Percentiles rank a stretch among this genome's conserved stretches.
Evolutionary conservation across 2,888 invertebrate genomes (phyloP).

Genomic region (Teinopalpus imperialis): DNA sequence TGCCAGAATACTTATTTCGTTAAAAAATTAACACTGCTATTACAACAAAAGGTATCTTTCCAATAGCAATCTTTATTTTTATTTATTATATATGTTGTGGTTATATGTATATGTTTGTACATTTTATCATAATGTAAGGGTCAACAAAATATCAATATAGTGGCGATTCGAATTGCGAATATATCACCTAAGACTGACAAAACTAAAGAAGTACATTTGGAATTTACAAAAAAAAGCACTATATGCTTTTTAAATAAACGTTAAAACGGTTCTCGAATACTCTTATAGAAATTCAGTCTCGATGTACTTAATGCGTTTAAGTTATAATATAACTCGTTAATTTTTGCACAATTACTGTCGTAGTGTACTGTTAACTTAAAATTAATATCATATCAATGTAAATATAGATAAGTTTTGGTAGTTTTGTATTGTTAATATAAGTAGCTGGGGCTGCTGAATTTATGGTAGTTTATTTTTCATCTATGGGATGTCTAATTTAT

Average conservation of each 20-base stretch:
- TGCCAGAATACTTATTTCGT: too few relatives aligned
- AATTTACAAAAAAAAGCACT: slow-evolving; percentile 26
- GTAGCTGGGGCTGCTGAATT: too few relatives aligned
- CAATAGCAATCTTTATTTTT: too few relatives aligned
- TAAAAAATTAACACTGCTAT: too few relatives aligned
- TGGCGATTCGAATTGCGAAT: too few relatives aligned
- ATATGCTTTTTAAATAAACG: neutral
- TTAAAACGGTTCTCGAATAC: slow-evolving; percentile 11
- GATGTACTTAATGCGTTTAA: slow-evolving; percentile 13
- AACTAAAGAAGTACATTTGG: slow-evolving; percentile 27
- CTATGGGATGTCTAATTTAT: neutral
- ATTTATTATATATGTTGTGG: too few relatives aligned
- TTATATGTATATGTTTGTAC: too few relatives aligned
- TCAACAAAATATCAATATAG: too few relatives aligned
- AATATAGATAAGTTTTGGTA: slow-evolving; percentile 24
- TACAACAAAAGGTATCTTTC: too few relatives aligned
- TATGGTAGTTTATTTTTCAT: neutral
- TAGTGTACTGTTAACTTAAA: neutral
- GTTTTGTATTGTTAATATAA: slow-evolving; percentile 4
- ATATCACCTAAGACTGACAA: slow-evolving; percentile 44
- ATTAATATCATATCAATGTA: slow-evolving; percentile 32
- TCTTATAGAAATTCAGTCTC: neutral
- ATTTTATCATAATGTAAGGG: too few relatives aligned
- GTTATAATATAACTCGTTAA: neutral
- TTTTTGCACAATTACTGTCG: neutral